A percentile compares a stretch with the other conserved stretches of the same genome.
Conservation (phyloP, 2,797 vertebrate genomes). For the Heterohyrax brucei region DNA sequence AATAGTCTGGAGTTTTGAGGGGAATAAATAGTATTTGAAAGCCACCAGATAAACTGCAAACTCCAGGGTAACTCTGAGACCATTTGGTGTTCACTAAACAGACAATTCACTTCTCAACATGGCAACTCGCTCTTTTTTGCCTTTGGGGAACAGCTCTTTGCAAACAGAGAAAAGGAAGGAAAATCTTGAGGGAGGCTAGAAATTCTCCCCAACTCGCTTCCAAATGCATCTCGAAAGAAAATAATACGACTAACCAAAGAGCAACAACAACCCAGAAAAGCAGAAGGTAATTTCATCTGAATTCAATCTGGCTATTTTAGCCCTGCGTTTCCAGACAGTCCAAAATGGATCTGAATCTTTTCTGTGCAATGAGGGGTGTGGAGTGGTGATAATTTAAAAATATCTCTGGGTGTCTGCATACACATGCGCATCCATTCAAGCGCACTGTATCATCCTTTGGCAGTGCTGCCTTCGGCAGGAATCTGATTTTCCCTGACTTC, state of each 20-base stretch:
- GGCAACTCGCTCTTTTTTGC: constrained; percentile 84
- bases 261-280: constrained; percentile 75
- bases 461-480: constrained; percentile 55
- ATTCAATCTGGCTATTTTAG: constrained; percentile 77
- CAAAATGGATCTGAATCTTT: constrained; percentile 79
- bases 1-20: background rate
- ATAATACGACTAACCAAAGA: constrained; percentile 71
- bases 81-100: constrained; percentile 75
- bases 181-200: constrained; percentile 72
- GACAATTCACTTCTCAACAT: constrained; percentile 78
- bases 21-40: constrained; percentile 75
- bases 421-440: constrained; percentile 60
- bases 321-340: constrained; percentile 72
- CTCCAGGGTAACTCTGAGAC: constrained; percentile 76
- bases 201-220: constrained; percentile 73
- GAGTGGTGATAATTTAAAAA: constrained; percentile 79
- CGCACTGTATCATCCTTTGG: constrained; percentile 60
- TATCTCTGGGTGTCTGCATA: constrained; percentile 76
- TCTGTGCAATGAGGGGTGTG: constrained; percentile 68
- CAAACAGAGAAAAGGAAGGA: constrained; percentile 74
- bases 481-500: constrained; percentile 54
- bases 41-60: constrained; percentile 72
- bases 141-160: constrained; percentile 80
- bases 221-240: constrained; percentile 79
- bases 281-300: constrained; percentile 80